A percentile compares a stretch with the other conserved stretches of the same genome.
Evolutionary conservation across 2,113 vertebrate species (phyloP).

Genomic region (Salminus brasiliensis): DNA sequence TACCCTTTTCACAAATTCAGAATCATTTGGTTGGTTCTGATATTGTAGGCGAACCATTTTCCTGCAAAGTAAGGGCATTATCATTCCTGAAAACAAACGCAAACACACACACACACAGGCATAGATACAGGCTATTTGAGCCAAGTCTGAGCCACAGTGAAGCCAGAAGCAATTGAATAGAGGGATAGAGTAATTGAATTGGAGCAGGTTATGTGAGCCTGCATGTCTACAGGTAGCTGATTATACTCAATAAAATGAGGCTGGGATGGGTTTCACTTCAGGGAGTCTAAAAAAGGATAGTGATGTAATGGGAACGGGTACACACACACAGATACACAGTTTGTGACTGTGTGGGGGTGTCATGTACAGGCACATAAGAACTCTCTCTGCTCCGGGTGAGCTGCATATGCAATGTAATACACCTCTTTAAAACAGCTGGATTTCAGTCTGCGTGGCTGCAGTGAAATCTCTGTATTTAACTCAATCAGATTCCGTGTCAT

Average conservation of each 20-base stretch:
- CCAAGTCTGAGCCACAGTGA: background rate
- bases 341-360: background rate
- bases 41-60: too few relatives aligned
- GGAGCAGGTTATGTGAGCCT: conserved; percentile 41
- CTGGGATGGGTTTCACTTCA: conserved; percentile 10
- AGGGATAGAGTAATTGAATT: conserved; percentile 49
- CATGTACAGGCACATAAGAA: background rate
- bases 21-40: too few relatives aligned
- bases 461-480: background rate
- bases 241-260: conserved; percentile 37
- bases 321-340: background rate
- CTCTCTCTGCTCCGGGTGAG: background rate
- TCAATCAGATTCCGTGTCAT: too few relatives aligned
- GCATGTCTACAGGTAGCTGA: conserved; percentile 26
- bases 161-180: conserved; percentile 33
- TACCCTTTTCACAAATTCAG: too few relatives aligned
- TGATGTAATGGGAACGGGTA: background rate
- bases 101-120: conserved; percentile 26
- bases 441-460: background rate
- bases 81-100: background rate
- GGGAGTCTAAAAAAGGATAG: conserved; percentile 11
- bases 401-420: background rate
- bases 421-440: background rate
- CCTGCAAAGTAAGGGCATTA: too few relatives aligned
- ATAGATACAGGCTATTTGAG: conserved; percentile 12